Base-by-base conservation (phyloP, 2,797 vertebrate species). In the Ibycter americanus region DNA sequence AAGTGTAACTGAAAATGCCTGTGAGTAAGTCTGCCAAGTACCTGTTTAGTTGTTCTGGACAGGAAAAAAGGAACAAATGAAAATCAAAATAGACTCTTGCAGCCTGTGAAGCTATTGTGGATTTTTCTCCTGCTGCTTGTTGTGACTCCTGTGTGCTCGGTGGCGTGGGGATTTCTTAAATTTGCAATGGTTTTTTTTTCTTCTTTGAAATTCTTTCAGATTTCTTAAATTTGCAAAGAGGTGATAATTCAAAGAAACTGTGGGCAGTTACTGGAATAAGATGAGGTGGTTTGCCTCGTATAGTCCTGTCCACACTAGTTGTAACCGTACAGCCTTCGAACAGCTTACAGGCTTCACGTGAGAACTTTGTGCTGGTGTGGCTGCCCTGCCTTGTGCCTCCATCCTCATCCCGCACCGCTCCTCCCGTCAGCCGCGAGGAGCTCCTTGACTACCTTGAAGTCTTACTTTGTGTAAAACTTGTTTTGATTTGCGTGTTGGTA, bases 1-100 rank as follows among this genome's bases (percentile, higher is more conserved):
- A 42, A 3, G 2, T 0, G 4, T 46, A 59, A 51, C 36, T 31
- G 38, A 23, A 71, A 59, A 32, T 8, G 4, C n/a, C 7, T 0
- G 4, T 38, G 29, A 72, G 18, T 38, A 68, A 83, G 23, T 66
- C 29, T 55, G n/a, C 36, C 8, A 52, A 51, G 21, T 27, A 67
- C 25, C 22, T 44, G 18, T 4, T 56, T 31, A 12, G 26, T 6
- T 15, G 55, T 40, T 7, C 15, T 46, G 36, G 11, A 2, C 36
- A 52, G 47, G 21, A 34, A 38, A 7, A 19, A 27, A 23, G 4
- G 9, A 51, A 44, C 29, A 56, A 67, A 51, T 15, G 13, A 12
- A 36, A 83, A 72, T 25, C 2, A 12, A 63, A 84, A 18, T 7
- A 62, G 29, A 27, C 4, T 29, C 19, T 66, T 31, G 16, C 12